Evolutionary conservation across 2,888 invertebrate species (phyloP).

Genomic region (Lucinisca nassula): DNA sequence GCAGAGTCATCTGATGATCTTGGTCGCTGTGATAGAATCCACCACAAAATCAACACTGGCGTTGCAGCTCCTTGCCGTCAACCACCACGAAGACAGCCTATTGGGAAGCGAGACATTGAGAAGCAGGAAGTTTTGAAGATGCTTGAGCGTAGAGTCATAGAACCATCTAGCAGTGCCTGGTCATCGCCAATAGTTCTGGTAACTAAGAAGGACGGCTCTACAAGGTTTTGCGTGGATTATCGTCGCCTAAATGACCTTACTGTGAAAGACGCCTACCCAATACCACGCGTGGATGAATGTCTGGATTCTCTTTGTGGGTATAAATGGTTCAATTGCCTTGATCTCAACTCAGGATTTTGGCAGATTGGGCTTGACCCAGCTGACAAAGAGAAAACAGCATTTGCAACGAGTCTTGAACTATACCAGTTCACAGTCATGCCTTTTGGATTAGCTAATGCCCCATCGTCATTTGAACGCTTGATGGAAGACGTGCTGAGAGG

Average conservation of each 20-base stretch:
- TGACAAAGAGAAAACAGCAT: conserved; percentile 63
- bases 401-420: conserved; percentile 36
- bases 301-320: conserved; percentile 55
- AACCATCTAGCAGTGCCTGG: too few species aligned
- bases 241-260: too few species aligned
- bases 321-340: conserved; percentile 55
- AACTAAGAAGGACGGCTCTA: conserved; percentile 49
- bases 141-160: conserved; percentile 48
- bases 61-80: too few species aligned
- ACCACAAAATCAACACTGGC: too few species aligned
- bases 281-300: conserved; percentile 62
- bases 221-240: too few species aligned
- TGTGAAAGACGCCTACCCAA: too few species aligned
- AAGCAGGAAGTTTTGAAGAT: conserved; percentile 15
- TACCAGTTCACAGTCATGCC: conserved; percentile 61
- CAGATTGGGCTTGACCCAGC: conserved; percentile 45
- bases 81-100: too few species aligned
- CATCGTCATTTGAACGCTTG: conserved; percentile 66
- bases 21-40: too few species aligned
- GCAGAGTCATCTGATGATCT: too few species aligned
- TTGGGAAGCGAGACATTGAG: too few species aligned
- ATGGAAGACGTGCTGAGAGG: conserved; percentile 63
- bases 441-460: conserved; percentile 62
- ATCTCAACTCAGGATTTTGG: conserved; percentile 67
- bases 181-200: too few species aligned